phyloP scores from a whole-genome alignment of 2,113 vertebrate species.

The Oxyura jamaicensis region DNA sequence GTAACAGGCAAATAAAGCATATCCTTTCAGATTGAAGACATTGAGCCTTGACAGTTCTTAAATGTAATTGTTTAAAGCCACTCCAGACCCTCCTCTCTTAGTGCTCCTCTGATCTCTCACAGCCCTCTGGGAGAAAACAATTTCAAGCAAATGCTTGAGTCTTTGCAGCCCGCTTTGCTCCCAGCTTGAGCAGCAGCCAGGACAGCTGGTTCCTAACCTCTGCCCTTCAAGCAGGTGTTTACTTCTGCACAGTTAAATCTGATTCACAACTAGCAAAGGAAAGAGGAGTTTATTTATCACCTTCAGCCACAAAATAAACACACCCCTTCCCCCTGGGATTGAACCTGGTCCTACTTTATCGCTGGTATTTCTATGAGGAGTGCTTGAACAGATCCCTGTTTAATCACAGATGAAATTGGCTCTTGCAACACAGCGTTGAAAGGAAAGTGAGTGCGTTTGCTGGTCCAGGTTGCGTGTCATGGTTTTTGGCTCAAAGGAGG shows the following conservation, averaged over 20 bases:
- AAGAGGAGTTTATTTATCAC: neutral
- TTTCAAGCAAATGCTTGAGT: neutral
- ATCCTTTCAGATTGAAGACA: neutral
- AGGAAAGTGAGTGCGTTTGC: neutral
- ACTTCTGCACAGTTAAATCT: neutral
- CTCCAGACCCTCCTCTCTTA: neutral
- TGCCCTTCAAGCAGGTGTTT: constrained; percentile 3
- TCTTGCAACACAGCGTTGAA: rapidly evolving
- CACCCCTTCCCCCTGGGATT: neutral
- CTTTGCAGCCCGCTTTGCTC: constrained; percentile 2
- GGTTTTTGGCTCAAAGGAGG: neutral
- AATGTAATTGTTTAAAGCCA: neutral
- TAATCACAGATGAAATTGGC: neutral
- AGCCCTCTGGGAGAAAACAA: neutral
- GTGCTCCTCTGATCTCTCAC: neutral
- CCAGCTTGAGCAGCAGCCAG: constrained; percentile 25
- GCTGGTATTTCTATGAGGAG: neutral
- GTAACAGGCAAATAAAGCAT: neutral
- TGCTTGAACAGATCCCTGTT: neutral
- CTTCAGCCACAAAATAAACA: neutral
- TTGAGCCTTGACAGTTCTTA: neutral
- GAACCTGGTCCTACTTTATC: neutral
- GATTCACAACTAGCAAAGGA: neutral
- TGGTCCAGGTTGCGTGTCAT: neutral
- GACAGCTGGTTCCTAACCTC: constrained; percentile 9